Conservation (phyloP, 1,140 invertebrate species). For the Leptinotarsa lineolata region DNA sequence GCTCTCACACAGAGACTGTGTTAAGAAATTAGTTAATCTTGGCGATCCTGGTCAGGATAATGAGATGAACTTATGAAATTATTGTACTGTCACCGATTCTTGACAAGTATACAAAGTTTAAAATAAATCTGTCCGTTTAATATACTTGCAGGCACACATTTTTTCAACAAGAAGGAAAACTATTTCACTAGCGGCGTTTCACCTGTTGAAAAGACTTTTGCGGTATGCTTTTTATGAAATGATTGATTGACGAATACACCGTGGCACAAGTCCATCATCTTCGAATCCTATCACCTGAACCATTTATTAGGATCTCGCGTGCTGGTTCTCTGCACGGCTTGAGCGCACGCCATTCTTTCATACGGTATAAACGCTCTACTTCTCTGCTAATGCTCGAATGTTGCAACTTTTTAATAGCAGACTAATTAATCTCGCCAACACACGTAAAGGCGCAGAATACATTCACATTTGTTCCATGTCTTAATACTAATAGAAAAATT, state of each 20-base stretch:
- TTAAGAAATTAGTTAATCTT: too few relatives aligned
- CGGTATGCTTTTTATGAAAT: neutral
- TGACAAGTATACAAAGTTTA: too few relatives aligned
- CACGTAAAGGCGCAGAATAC: constrained; percentile 12
- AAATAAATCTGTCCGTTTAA: too few relatives aligned
- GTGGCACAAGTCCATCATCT: neutral
- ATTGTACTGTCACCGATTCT: too few relatives aligned
- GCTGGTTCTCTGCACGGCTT: neutral
- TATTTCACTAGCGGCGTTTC: too few relatives aligned
- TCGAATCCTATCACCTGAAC: neutral
- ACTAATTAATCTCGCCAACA: constrained; percentile 22
- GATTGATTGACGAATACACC: neutral
- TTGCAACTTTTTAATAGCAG: constrained; percentile 19
- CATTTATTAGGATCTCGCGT: constrained; percentile 14
- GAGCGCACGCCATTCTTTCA: constrained; percentile 11
- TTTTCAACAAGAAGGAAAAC: too few relatives aligned
- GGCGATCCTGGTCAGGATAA: too few relatives aligned
- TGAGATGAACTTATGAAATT: too few relatives aligned
- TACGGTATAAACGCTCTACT: constrained; percentile 15
- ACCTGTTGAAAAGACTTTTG: too few relatives aligned
- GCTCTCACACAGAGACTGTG: too few relatives aligned
- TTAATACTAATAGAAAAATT: constrained; percentile 6
- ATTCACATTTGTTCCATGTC: constrained; percentile 6
- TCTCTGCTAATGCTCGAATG: constrained; percentile 8
- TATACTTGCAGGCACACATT: too few relatives aligned